Percentiles rank a stretch among this genome's conserved stretches.
These are phyloP conservation scores for Sinopyrophorus schimmeli DNA, from an alignment of 2,888 invertebrate species.

Conservation along the genomic window DNA sequence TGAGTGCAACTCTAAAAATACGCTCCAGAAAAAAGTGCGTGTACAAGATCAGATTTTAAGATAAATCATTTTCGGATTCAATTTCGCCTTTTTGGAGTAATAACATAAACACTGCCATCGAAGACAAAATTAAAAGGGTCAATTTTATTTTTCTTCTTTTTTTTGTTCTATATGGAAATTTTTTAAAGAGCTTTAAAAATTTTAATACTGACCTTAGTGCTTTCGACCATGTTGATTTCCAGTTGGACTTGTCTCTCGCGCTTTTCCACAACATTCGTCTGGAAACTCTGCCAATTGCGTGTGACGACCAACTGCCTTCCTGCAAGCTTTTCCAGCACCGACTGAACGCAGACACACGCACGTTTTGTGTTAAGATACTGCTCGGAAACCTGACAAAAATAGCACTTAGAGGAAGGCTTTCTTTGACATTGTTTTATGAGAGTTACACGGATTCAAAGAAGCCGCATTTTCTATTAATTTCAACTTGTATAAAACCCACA, in stretches of 20 bases:
- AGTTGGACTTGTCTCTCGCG: slow-evolving; percentile 57
- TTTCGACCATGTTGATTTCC: slow-evolving; percentile 65
- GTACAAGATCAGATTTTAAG: no score
- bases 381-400: slow-evolving; percentile 63
- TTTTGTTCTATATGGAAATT: no score
- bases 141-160: no score
- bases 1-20: slow-evolving; percentile 21
- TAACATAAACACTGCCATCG: no score
- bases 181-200: no score
- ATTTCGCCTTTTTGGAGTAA: neutral
- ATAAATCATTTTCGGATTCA: neutral
- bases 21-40: slow-evolving; percentile 5
- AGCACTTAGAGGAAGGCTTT: slow-evolving; percentile 30
- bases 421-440: slow-evolving; percentile 12
- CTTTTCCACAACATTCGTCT: slow-evolving; percentile 65
- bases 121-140: no score
- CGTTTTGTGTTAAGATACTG: slow-evolving; percentile 70
- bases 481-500: neutral
- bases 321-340: slow-evolving; percentile 68
- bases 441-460: slow-evolving; percentile 4
- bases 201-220: slow-evolving; percentile 61
- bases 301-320: slow-evolving; percentile 67
- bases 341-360: slow-evolving; percentile 69
- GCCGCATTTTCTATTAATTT: slow-evolving; percentile 3
- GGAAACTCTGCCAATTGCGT: slow-evolving; percentile 73